These are phyloP conservation scores for Xenopus laevis DNA, from an alignment of 2,113 vertebrate species.

Conservation along the genomic window DNA sequence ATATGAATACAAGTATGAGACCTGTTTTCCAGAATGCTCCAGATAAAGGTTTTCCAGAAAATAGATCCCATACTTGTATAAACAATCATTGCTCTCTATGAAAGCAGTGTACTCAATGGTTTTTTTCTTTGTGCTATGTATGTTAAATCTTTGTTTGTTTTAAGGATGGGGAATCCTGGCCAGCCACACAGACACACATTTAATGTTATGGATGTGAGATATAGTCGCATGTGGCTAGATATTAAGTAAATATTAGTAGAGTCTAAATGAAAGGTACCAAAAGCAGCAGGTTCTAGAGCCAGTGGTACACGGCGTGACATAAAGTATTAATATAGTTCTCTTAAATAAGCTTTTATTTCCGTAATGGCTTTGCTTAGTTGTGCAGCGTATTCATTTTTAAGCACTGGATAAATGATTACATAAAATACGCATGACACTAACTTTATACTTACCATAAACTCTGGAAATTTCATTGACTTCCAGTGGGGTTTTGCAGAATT, in stretches of 20 bases:
- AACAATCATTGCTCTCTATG: no score
- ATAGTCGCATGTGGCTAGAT: neutral
- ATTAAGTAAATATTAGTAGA: neutral
- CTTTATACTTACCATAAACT: constrained; percentile 41
- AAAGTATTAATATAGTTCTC: constrained; percentile 1
- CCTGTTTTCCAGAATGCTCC: no score
- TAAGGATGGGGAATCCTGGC: no score
- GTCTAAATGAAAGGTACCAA: neutral
- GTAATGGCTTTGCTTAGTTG: constrained; percentile 19
- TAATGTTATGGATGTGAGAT: no score
- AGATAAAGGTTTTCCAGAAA: no score
- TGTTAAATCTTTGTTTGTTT: no score
- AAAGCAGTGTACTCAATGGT: no score
- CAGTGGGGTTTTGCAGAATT: constrained; percentile 41
- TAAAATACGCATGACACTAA: constrained; percentile 27
- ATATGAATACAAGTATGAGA: no score
- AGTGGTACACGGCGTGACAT: neutral
- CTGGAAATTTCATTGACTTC: constrained; percentile 41
- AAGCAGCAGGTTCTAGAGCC: neutral
- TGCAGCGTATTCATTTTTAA: constrained; percentile 30
- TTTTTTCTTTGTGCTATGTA: no score
- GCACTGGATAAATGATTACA: constrained; percentile 32
- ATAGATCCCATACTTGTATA: no score
- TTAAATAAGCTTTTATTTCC: constrained; percentile 33
- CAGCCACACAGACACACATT: no score